Evolutionary conservation across 2,888 invertebrate genomes (phyloP).

Genomic region (Entomobrya multifasciata): DNA sequence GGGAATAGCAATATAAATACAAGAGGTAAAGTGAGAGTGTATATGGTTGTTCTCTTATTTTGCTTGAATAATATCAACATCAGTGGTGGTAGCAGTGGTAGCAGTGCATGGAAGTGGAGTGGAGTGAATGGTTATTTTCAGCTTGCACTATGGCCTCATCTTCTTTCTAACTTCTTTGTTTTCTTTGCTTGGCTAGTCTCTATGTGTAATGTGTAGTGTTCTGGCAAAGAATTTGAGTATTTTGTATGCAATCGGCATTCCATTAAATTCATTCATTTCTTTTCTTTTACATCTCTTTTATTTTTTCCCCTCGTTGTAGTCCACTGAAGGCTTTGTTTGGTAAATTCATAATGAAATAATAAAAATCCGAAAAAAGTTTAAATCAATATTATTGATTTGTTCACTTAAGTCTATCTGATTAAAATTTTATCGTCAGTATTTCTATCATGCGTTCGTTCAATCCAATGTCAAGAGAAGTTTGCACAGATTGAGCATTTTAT

Average conservation of each 20-base stretch:
- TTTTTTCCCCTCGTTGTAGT: neutral
- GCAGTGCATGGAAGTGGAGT: neutral
- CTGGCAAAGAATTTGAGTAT: neutral
- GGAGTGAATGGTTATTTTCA: constrained; percentile 32
- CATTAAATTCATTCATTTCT: constrained; percentile 32
- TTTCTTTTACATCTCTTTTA: neutral
- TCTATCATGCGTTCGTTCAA: no score
- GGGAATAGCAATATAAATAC: constrained; percentile 24
- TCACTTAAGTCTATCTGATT: no score
- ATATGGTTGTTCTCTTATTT: neutral
- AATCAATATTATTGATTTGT: no score
- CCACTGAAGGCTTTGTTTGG: no score
- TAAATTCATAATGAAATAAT: no score
- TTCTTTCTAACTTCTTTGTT: neutral
- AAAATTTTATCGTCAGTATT: no score
- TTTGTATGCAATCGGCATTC: neutral
- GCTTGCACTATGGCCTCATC: constrained; percentile 12
- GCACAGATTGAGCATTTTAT: no score
- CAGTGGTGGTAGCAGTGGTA: no score
- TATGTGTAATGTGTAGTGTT: neutral
- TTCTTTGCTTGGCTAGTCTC: no score
- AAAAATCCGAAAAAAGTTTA: no score
- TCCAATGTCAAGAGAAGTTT: no score
- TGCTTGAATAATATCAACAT: neutral
- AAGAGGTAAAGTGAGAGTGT: constrained; percentile 4